Evolutionary conservation across 2,113 vertebrate species (phyloP).

Genomic region (Gallinago paraguaiae): DNA sequence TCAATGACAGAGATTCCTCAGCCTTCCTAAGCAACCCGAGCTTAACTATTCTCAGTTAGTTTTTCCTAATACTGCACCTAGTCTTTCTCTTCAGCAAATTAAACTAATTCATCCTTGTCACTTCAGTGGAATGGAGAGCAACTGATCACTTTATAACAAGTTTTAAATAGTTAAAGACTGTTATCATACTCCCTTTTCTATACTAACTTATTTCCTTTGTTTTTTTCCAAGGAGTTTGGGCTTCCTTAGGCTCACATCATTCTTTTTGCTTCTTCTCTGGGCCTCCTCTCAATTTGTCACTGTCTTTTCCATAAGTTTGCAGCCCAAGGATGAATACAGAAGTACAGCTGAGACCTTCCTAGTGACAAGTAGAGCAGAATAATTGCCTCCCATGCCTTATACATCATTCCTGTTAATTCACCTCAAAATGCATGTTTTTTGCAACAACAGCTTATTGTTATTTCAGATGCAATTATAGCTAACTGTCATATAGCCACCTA

Average conservation of each 20-base stretch:
- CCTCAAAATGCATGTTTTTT: slow-evolving; percentile 8
- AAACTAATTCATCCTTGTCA: background rate
- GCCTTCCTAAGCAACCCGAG: background rate
- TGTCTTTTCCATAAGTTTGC: background rate
- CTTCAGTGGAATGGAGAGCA: background rate
- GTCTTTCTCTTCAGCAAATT: background rate
- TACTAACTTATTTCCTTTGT: background rate
- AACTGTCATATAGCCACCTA: background rate
- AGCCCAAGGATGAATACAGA: slow-evolving; percentile 1
- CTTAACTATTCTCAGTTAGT: background rate
- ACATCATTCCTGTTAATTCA: slow-evolving; percentile 21
- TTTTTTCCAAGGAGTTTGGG: background rate
- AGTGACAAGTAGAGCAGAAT: slow-evolving; percentile 55
- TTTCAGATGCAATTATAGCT: background rate
- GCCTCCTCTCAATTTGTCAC: background rate
- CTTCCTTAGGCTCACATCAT: background rate
- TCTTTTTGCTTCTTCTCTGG: background rate
- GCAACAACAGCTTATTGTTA: background rate
- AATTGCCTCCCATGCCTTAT: slow-evolving; percentile 28
- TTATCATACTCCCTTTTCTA: background rate
- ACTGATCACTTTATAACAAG: background rate
- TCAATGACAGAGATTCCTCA: background rate
- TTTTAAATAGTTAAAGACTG: background rate
- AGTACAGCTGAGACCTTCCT: slow-evolving; percentile 34
- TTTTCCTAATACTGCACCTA: background rate